Conservation (phyloP, 2,888 invertebrate species). For the Cantharis rufa region DNA sequence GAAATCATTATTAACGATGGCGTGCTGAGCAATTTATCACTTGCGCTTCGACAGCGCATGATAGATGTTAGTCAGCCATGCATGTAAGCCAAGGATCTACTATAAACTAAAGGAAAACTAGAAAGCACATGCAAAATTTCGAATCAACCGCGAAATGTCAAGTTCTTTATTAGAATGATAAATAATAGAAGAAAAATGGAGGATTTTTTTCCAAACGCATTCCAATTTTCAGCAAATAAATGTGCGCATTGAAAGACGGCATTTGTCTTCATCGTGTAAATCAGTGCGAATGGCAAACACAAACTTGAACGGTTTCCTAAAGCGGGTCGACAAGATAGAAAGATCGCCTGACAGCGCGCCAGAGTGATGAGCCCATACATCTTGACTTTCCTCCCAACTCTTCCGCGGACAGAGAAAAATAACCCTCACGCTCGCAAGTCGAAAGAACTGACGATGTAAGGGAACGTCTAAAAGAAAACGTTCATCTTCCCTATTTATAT, state of each 20-base stretch:
- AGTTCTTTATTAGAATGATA: conserved; percentile 15
- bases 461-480: conserved; percentile 50
- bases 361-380: conserved; percentile 56
- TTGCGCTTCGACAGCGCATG: conserved; percentile 41
- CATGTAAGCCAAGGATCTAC: conserved; percentile 23
- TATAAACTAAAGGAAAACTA: conserved; percentile 15
- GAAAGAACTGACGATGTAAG: conserved; percentile 46
- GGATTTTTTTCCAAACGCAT: conserved; percentile 37
- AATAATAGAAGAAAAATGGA: conserved; percentile 20
- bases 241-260: conserved; percentile 50
- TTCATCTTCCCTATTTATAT: conserved; percentile 55
- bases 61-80: conserved; percentile 44
- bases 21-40: conserved; percentile 46
- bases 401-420: conserved; percentile 52
- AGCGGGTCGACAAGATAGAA: conserved; percentile 52
- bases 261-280: conserved; percentile 54
- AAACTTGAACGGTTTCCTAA: conserved; percentile 49
- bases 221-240: conserved; percentile 48
- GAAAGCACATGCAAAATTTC: conserved; percentile 14
- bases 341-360: conserved; percentile 52
- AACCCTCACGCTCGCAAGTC: conserved; percentile 52
- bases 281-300: conserved; percentile 52
- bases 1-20: conserved; percentile 50
- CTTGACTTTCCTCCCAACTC: conserved; percentile 47
- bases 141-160: conserved; percentile 4